Evolutionary conservation across 2,797 vertebrate genomes (phyloP).

Genomic region (Iguana delicatissima): DNA sequence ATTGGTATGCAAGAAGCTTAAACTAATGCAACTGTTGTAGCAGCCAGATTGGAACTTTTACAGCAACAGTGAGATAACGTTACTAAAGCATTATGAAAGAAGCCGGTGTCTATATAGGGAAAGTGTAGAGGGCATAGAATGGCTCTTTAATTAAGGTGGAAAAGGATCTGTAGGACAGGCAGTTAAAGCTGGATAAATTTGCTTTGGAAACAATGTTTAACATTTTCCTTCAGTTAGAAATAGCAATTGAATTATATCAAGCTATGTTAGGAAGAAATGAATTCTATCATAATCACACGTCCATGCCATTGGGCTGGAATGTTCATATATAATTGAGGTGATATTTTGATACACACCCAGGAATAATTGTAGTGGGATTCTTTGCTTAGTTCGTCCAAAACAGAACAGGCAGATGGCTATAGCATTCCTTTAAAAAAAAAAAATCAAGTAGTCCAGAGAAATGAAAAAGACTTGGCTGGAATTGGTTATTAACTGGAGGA

Average conservation of each 20-base stretch:
- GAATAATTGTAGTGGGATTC: background rate
- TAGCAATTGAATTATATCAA: background rate
- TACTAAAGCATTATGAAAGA: background rate
- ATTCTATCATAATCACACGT: background rate
- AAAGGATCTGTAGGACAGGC: background rate
- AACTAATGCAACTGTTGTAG: background rate
- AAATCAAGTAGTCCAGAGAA: background rate
- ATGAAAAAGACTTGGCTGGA: background rate
- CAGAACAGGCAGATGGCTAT: background rate
- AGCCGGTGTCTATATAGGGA: background rate
- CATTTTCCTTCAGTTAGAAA: background rate
- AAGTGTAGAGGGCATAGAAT: background rate
- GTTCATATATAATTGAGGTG: background rate
- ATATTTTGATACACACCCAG: background rate
- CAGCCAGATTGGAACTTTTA: background rate
- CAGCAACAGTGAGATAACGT: background rate
- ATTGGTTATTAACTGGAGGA: background rate
- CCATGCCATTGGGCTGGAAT: background rate
- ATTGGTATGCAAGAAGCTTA: background rate
- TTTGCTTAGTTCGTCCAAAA: constrained; percentile 1
- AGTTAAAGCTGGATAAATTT: background rate
- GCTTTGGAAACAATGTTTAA: background rate
- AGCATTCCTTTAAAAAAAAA: background rate
- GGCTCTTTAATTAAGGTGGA: background rate
- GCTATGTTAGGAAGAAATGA: background rate